A percentile compares a stretch with the other conserved stretches of the same genome.
Conservation (phyloP, 1,140 invertebrate genomes). For the Globodera rostochiensis region DNA sequence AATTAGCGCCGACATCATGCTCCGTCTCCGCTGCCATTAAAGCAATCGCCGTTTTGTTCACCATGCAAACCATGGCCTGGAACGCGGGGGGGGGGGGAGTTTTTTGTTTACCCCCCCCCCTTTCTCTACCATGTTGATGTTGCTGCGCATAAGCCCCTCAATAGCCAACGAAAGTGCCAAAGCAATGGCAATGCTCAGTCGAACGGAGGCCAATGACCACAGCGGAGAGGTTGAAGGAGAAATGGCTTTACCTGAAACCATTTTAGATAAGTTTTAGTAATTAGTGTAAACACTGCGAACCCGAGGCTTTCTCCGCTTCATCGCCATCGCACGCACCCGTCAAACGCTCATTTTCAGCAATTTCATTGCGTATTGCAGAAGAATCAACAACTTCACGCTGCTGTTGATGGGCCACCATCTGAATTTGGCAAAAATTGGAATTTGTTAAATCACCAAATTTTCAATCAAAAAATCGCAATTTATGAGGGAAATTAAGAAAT, state of each 20-base stretch:
- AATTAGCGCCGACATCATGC: not conserved
- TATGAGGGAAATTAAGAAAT: not conserved
- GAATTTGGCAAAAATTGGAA: not conserved
- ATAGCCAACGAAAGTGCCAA: conserved; percentile 62
- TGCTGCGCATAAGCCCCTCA: conserved; percentile 63
- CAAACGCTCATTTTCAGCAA: not conserved
- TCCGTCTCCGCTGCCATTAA: not conserved
- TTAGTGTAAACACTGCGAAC: not conserved
- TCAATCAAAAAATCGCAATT: no score
- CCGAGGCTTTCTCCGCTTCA: not conserved
- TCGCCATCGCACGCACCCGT: not conserved
- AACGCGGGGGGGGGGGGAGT: not conserved
- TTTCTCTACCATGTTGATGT: conserved; percentile 58
- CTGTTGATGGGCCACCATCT: not conserved
- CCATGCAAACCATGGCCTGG: conserved; percentile 58
- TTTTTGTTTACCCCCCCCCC: not conserved
- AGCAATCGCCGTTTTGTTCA: conserved; percentile 49
- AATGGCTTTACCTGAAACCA: not conserved
- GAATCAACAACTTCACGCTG: not conserved
- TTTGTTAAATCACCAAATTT: not conserved
- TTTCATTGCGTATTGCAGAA: not conserved
- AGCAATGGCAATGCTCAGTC: conserved; percentile 55
- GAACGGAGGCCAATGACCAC: conserved; percentile 54
- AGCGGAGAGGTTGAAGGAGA: conserved; percentile 27
- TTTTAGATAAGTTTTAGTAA: not conserved